These are phyloP conservation scores for Anthoscopus minutus DNA, from an alignment of 2,113 vertebrate genomes.

Conservation along the genomic window DNA sequence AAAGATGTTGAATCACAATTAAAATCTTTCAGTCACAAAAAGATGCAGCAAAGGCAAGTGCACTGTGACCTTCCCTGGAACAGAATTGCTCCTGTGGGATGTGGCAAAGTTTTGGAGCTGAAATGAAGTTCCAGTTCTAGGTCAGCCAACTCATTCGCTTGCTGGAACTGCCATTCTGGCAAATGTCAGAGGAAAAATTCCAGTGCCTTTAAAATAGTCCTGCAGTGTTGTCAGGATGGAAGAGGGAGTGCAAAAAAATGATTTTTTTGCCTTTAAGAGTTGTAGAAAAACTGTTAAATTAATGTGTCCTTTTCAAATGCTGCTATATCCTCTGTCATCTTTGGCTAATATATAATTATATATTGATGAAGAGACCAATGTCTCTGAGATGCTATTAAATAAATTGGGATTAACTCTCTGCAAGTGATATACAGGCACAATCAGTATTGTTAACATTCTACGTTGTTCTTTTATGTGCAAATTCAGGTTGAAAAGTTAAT, in stretches of 20 bases:
- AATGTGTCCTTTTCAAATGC: not conserved
- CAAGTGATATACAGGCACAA: not conserved
- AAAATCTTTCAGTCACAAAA: not conserved
- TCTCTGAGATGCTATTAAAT: not conserved
- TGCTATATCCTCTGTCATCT: not conserved
- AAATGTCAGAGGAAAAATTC: not conserved
- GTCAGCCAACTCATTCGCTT: not conserved
- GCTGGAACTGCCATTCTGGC: not conserved
- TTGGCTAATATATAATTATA: not conserved
- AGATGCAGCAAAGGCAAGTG: not conserved
- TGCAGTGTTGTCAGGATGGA: not conserved
- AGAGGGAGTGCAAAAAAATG: not conserved
- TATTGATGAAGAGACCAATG: not conserved
- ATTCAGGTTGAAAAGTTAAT: not conserved
- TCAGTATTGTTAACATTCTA: not conserved
- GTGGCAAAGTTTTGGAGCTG: not conserved
- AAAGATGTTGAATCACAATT: not conserved
- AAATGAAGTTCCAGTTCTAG: not conserved
- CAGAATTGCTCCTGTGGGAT: no score
- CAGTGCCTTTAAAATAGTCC: not conserved
- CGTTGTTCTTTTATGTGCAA: not conserved
- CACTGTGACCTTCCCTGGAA: not conserved
- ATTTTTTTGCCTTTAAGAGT: not conserved
- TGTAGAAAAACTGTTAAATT: not conserved
- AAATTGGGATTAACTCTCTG: not conserved